Base-by-base conservation (phyloP, 2,888 invertebrate species). In the Drosophila colorata region DNA sequence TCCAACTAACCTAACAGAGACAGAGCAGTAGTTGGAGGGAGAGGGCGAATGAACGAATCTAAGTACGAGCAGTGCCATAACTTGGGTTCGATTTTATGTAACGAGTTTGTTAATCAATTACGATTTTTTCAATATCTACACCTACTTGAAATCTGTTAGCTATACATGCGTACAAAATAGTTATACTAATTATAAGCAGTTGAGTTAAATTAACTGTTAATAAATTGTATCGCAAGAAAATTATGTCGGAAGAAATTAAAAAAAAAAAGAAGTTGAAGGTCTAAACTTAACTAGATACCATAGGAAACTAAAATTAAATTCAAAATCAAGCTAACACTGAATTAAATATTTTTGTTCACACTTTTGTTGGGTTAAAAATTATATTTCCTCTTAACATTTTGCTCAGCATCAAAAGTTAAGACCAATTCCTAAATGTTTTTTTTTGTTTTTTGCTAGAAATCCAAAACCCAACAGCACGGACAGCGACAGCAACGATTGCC, bases 81-180 rank as follows among this genome's bases (percentile, higher is more conserved):
- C 18, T 28, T 47, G 49, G 25, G 25, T 7, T 28, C 4, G 49
- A 37, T 44, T 64, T 13, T 53, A 41, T 72, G 49, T 46, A 48
- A 49, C 14, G 37, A 59, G 33, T 11, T 38, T 52, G 2, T 8
- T 8, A 18, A n/a, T 11, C 16, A n/a, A 18, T 1, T 13, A 11
- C 9, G 4, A 20, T 13, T 52, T 13, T 52, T 28, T 4, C n/a
- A 37, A 9, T 38, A 38, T 16, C 6, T 18, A 6, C 25, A 28
- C 16, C 4, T 38, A n/a, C 28, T 18, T 8, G 14, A 40, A 38
- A 38, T 28, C 31, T 13, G 16, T 28, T 9, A 2, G 9, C 2
- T 8, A 28, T 0, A 8, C 8, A 28, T 8, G 28, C 28, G 1
- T 28, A 28, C 7, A 28, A 8, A 8, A 25, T 20, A 20, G 5